A percentile compares a stretch with the other conserved stretches of the same genome.
Conservation (phyloP, 2,888 invertebrate genomes). For the Timema podura region DNA sequence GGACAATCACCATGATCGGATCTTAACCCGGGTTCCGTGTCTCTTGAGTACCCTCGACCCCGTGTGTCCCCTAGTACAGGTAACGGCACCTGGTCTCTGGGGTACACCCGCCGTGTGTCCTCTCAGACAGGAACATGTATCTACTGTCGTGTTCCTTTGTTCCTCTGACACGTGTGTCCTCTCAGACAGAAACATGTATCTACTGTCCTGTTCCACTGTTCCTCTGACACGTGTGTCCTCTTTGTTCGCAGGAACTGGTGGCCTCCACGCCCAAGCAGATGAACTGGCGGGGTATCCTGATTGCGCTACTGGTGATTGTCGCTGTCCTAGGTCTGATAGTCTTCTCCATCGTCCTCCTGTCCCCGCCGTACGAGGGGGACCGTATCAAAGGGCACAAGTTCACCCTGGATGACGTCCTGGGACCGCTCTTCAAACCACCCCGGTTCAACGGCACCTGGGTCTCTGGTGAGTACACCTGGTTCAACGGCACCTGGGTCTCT, state of each 20-base stretch:
- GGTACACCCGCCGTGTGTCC: too few species aligned
- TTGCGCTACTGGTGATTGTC: slow-evolving; percentile 84
- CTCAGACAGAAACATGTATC: too few species aligned
- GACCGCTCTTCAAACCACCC: slow-evolving; percentile 41
- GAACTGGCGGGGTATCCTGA: slow-evolving; percentile 93
- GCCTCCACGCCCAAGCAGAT: slow-evolving; percentile 80
- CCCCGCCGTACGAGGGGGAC: slow-evolving; percentile 70
- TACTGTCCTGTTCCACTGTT: too few species aligned
- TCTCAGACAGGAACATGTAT: too few species aligned
- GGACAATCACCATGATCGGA: too few species aligned
- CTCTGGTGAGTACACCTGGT: slow-evolving; percentile 61
- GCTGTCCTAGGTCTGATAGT: slow-evolving; percentile 85
- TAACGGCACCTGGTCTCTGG: too few species aligned
- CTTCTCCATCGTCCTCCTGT: slow-evolving; percentile 84
- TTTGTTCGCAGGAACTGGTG: slow-evolving; percentile 73
- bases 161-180: too few species aligned
- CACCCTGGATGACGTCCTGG: slow-evolving; percentile 58
- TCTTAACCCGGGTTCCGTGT: too few species aligned
- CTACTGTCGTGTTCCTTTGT: too few species aligned
- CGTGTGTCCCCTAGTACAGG: too few species aligned
- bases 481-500: too few species aligned
- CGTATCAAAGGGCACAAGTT: slow-evolving; percentile 64
- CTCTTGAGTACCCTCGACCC: too few species aligned
- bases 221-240: slow-evolving; percentile 14
- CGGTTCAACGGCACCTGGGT: slow-evolving; percentile 77